Conservation (phyloP, 1,140 invertebrate species). For the Pseudobourletiella spinata region DNA sequence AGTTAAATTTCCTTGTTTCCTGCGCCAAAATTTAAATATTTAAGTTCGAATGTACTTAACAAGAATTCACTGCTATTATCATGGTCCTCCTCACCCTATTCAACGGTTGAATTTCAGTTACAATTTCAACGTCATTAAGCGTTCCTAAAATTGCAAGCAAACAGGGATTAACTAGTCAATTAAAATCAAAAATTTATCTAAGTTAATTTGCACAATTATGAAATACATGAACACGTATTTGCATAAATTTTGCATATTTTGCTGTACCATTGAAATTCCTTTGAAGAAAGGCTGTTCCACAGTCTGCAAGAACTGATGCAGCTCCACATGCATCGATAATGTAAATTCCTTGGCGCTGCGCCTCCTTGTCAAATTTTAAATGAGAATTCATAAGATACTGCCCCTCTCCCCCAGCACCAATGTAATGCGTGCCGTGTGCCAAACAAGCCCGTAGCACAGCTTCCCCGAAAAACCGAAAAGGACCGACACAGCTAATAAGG, state of each 20-base stretch:
- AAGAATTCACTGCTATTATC: no score
- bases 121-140: background rate
- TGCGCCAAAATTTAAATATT: no score
- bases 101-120: no score
- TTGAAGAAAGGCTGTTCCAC: background rate
- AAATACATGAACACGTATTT: no score
- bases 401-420: background rate
- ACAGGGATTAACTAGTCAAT: no score
- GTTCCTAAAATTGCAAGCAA: no score
- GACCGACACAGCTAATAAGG: background rate
- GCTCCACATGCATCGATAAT: slow-evolving; percentile 83
- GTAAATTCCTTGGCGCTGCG: slow-evolving; percentile 59
- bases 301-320: slow-evolving; percentile 53
- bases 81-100: no score
- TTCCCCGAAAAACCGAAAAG: background rate
- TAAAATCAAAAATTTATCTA: no score
- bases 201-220: no score
- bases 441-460: background rate
- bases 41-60: no score
- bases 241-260: no score
- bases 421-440: background rate
- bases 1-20: no score
- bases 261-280: background rate
- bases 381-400: background rate
- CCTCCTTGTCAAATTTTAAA: background rate